Base-by-base conservation (phyloP, 2,888 invertebrate species). In the Tenthredo distinguenda region DNA sequence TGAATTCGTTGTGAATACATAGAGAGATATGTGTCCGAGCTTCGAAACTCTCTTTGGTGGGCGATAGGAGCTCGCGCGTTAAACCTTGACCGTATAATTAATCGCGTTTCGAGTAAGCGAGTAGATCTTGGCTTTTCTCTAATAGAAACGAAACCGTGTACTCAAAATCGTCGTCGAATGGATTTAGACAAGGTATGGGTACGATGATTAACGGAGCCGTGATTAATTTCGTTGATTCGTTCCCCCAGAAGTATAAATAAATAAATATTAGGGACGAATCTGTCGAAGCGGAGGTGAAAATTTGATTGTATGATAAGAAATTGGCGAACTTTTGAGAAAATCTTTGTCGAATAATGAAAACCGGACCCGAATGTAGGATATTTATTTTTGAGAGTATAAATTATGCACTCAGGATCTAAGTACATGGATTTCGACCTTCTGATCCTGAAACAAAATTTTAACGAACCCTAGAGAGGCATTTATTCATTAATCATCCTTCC, bases 41-140 rank as follows among this genome's bases (percentile, higher is more conserved):
- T 15, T 50, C 50, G 18, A 55, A 55, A 18, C n/a, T 55, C 55
- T 55, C 43, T 55, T 55, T 55, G 55, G 1, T 18, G 3, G 2
- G 55, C n/a, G 5, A 55, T n/a, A 18, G 55, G 55, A n/a, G 2
- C n/a, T 55, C 55, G n/a, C 55, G 18, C 5, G 55, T 86, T 87
- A 89, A 90, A 91, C 91, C 91, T 90, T 90, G 90, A 88, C 90
- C 91, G 90, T 90, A 90, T 93, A 93, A 93, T 93, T 93, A 93
- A 93, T 93, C 91, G 92, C 90, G 90, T 91, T 91, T 90, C 89
- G 86, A 87, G 88, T 88, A 90, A 91, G 89, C 34, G 9, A 31
- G 68, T 10, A 31, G 55, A n/a, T 4, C n/a, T 18, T 6, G 0
- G n/a, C 34, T 12, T 10, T 31, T 31, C 26, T 26, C 31, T 15